phyloP scores from a whole-genome alignment of 2,888 invertebrate species.

The Trichacis sp. region DNA sequence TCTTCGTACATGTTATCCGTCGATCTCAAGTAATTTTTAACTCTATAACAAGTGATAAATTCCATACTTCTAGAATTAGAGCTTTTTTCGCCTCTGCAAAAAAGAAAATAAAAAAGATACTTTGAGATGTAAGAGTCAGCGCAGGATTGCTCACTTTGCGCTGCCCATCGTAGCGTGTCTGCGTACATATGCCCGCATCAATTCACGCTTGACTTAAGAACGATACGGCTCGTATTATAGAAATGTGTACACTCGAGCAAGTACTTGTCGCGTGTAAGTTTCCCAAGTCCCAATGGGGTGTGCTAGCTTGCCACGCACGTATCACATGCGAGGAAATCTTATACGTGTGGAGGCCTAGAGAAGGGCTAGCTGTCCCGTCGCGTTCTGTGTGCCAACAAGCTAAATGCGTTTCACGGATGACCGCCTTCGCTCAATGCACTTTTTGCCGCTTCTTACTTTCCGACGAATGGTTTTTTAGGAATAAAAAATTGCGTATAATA shows the following conservation, averaged over 20 bases:
- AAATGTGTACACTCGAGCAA: conserved; percentile 28
- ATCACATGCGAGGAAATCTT: conserved; percentile 18
- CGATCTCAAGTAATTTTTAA: too few species aligned
- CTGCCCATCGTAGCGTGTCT: conserved; percentile 37
- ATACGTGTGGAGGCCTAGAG: conserved; percentile 25
- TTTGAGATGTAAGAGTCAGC: too few species aligned
- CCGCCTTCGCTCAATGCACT: conserved; percentile 64
- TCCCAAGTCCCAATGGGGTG: conserved; percentile 1
- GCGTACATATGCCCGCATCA: conserved; percentile 22
- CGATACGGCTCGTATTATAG: conserved; percentile 33
- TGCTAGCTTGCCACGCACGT: conserved; percentile 11
- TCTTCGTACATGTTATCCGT: too few species aligned
- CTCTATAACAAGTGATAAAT: too few species aligned
- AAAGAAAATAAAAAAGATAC: too few species aligned
- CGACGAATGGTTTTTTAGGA: not conserved
- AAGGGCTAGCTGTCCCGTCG: conserved; percentile 58
- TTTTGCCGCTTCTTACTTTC: conserved; percentile 22
- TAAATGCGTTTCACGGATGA: conserved; percentile 68
- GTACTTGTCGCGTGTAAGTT: conserved; percentile 30
- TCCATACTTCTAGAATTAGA: too few species aligned
- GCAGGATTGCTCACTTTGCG: conserved; percentile 42
- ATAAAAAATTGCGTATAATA: not conserved
- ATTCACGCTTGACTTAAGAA: conserved; percentile 38
- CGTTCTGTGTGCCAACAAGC: conserved; percentile 67
- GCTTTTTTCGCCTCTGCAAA: too few species aligned